A percentile compares a stretch with the other conserved stretches of the same genome.
These are phyloP conservation scores for Pica pica DNA, from an alignment of 2,113 vertebrate genomes.

Conservation along the genomic window DNA sequence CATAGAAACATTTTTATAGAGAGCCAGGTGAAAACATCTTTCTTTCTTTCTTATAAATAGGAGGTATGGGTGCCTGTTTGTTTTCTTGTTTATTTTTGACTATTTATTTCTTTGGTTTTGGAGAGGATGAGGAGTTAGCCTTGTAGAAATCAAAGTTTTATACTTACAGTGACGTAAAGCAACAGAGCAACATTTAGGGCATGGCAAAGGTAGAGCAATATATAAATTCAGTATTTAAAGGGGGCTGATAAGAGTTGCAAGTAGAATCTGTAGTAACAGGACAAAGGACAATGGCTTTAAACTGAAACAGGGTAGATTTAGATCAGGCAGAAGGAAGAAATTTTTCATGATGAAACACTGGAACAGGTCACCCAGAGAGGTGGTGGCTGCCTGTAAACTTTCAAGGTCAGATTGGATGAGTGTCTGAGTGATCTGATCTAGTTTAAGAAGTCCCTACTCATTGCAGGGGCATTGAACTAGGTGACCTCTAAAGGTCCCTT, in stretches of 20 bases:
- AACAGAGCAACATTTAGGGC: neutral
- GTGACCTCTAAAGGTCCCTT: neutral
- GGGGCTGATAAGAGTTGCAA: neutral
- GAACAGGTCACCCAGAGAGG: neutral
- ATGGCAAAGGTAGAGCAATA: neutral
- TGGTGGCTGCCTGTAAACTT: neutral
- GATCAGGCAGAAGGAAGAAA: neutral
- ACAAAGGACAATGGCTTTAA: neutral
- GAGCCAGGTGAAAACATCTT: neutral
- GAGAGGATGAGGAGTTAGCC: neutral
- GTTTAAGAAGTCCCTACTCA: neutral
- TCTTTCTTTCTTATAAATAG: neutral
- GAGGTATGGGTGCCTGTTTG: neutral
- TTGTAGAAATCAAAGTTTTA: neutral
- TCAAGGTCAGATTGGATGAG: neutral
- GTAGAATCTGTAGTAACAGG: neutral
- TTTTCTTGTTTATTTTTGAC: neutral
- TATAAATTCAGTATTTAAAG: neutral
- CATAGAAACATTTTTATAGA: neutral
- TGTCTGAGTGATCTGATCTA: neutral
- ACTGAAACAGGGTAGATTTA: neutral
- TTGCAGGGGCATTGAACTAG: fast-evolving
- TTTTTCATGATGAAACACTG: neutral
- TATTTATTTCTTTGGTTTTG: neutral
- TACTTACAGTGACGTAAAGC: neutral